Evolutionary conservation across 2,797 vertebrate species (phyloP), one percentile per base, ranked within the genome.

Genomic region (Chiloscyllium punctatum): DNA sequence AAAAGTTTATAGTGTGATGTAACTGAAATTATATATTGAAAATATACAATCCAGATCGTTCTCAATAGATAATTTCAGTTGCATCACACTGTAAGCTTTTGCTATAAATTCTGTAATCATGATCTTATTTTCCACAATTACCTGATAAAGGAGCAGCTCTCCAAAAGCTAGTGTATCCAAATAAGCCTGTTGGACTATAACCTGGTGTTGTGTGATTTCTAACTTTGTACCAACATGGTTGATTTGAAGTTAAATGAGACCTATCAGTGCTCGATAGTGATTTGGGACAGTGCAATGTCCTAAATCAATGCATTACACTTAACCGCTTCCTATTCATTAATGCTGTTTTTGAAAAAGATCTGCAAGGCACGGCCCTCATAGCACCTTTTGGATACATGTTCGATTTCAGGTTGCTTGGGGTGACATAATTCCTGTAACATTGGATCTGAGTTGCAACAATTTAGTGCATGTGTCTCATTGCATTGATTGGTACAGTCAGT

Each of bases 401-500:
- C 68, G 42, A 42, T 69, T 42, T 92, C 66, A 42, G 62, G 9
- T 2, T 68, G 62, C 21, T 68, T 21, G 21, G 23, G 33, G 37
- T 37, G 21, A 68, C 68, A 5, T 37, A 68, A 69, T 92, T 42
- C 62, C 90, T 66, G 42, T 42, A 69, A 69, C 66, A 92, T 69
- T 92, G 62, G 18, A 25, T 42, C 37, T 92, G 90, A 92, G 62
- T 48, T 84, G n/a, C 66, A 23, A 66, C 18, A 42, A 92, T 92
- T 68, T 92, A 18, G 62, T 37, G 23, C 37, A 18, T 37, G n/a
- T 92, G 66, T 92, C 90, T 37, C 7, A 66, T 42, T 92, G 90
- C 90, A 92, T 69, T 92, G 62, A 69, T 69, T 69, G 62, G 18
- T 68, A 92, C 66, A 69, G 66, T 92, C 90, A 92, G 90, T 68